Conservation (phyloP, 2,113 vertebrate species). For the Cryptoleucopteryx plumbea region DNA sequence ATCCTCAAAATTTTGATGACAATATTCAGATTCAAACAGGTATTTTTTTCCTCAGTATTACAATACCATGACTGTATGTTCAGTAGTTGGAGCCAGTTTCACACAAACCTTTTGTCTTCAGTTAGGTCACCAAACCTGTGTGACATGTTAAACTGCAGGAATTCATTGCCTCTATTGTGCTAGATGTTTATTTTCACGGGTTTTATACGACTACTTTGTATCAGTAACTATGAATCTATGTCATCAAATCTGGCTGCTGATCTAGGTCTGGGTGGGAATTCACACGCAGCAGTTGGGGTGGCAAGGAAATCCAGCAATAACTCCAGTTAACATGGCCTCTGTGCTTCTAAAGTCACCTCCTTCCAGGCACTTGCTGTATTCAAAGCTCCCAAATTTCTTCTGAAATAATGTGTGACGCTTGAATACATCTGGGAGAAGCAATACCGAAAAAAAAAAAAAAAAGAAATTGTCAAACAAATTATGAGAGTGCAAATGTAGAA, state of each 20-base stretch:
- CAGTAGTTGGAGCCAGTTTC: neutral
- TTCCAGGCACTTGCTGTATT: neutral
- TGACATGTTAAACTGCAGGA: neutral
- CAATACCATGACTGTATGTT: neutral
- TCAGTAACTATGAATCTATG: neutral
- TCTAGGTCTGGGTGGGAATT: neutral
- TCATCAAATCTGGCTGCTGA: neutral
- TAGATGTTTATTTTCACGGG: neutral
- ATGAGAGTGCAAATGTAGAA: neutral
- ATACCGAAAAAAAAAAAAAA: neutral
- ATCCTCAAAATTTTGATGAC: neutral
- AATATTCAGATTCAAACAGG: neutral
- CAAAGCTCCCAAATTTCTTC: neutral
- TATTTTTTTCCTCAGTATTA: neutral
- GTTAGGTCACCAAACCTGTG: neutral
- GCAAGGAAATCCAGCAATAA: neutral
- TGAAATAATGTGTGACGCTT: neutral
- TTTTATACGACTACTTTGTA: neutral
- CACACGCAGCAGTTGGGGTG: neutral
- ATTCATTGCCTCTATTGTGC: neutral
- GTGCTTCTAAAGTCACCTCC: neutral
- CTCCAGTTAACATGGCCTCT: neutral
- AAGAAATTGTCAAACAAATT: neutral
- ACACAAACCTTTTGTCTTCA: neutral
- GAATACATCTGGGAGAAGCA: neutral